These are phyloP conservation scores for Chydorus sphaericus DNA, from an alignment of 2,888 invertebrate species.

Conservation along the genomic window DNA sequence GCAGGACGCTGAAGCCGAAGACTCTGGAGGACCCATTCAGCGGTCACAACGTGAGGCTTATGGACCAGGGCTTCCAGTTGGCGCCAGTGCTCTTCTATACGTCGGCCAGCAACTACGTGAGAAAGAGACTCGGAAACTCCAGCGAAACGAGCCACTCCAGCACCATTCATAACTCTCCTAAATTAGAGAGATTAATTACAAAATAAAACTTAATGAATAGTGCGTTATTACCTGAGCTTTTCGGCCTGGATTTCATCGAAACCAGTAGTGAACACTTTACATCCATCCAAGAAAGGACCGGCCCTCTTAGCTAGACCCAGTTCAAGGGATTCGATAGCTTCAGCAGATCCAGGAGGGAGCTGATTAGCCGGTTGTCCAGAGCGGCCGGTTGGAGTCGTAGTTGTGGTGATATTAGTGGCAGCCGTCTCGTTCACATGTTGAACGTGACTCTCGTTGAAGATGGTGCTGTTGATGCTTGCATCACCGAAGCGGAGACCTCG, in stretches of 20 bases:
- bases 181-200: background rate
- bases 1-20: conserved; percentile 44
- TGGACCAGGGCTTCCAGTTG: conserved; percentile 16
- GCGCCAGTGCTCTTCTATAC: conserved; percentile 33
- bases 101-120: conserved; percentile 58
- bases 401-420: too few species aligned
- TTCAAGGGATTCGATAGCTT: conserved; percentile 33
- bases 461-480: conserved; percentile 16
- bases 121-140: conserved; percentile 59
- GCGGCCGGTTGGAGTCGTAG: conserved; percentile 5
- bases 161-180: conserved; percentile 45
- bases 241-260: conserved; percentile 46
- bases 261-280: conserved; percentile 59
- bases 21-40: conserved; percentile 63
- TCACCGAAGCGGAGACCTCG: background rate
- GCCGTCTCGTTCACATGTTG: conserved; percentile 24
- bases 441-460: conserved; percentile 23
- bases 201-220: background rate
- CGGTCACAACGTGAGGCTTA: conserved; percentile 42
- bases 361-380: conserved; percentile 14
- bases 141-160: conserved; percentile 70
- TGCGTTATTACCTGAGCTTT: conserved; percentile 39
- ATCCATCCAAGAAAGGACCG: conserved; percentile 76
- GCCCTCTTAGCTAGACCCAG: conserved; percentile 51
- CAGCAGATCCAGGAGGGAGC: background rate